phyloP scores from a whole-genome alignment of 2,113 vertebrate genomes.

The Cyphomyrus discorhynchus region DNA sequence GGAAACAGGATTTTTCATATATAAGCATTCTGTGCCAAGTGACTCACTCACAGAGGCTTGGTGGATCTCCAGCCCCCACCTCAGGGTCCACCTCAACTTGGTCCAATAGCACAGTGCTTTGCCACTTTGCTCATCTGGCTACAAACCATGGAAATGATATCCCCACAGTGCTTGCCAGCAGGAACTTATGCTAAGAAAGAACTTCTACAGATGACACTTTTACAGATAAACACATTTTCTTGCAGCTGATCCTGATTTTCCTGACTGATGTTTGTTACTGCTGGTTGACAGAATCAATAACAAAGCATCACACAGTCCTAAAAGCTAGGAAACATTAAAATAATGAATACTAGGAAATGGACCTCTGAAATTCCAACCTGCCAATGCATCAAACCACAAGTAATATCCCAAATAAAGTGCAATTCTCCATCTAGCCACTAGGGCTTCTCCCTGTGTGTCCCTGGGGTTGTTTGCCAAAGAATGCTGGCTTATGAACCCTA shows the following conservation, averaged over 20 bases:
- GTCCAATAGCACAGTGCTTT: background rate
- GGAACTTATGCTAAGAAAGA: background rate
- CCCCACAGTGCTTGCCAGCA: background rate
- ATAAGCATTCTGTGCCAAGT: background rate
- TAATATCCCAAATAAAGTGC: background rate
- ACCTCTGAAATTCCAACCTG: background rate
- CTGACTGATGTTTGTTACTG: background rate
- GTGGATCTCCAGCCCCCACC: background rate
- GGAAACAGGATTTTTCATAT: background rate
- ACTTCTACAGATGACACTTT: background rate
- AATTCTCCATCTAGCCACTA: background rate
- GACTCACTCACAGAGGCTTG: background rate
- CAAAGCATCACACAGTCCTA: background rate
- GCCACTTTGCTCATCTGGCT: background rate
- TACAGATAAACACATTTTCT: background rate
- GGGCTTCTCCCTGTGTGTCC: background rate
- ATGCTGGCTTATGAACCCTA: background rate
- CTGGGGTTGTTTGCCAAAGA: background rate
- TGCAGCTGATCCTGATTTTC: background rate
- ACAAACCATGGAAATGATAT: background rate
- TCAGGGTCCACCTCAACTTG: background rate
- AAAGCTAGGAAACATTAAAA: background rate
- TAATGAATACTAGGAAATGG: background rate
- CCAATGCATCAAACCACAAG: background rate
- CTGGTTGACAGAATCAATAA: background rate